A percentile compares a stretch with the other conserved stretches of the same genome.
Evolutionary conservation across 53 echinoderm and acorn worm genomes (phyloP).

Genomic region (Luidia sarsii): DNA sequence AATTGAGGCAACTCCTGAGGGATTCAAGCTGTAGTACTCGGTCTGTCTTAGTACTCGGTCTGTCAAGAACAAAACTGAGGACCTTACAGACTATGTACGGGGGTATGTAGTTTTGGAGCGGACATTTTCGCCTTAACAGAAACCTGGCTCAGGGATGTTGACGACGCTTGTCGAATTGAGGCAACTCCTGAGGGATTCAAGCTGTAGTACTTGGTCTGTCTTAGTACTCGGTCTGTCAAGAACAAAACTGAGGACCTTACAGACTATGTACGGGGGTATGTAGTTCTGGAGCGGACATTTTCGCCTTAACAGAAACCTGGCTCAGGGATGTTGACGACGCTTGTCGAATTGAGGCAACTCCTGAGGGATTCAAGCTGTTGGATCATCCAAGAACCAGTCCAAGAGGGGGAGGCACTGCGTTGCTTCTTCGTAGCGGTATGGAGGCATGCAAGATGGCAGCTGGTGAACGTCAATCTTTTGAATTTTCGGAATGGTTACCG

Average conservation of each 20-base stretch:
- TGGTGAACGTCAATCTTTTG: slow-evolving; percentile 3
- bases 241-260: too few relatives aligned
- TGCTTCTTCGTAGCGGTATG: not conserved
- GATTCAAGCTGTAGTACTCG: not conserved
- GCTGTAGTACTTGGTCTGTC: too few relatives aligned
- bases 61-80: too few relatives aligned
- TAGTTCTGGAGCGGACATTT: not conserved
- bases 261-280: too few relatives aligned
- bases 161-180: not conserved
- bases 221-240: too few relatives aligned
- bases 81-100: too few relatives aligned
- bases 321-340: not conserved
- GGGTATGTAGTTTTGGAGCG: not conserved
- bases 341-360: not conserved
- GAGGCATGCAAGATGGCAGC: not conserved
- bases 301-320: not conserved
- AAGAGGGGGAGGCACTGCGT: slow-evolving; percentile 16
- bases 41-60: too few relatives aligned
- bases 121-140: not conserved
- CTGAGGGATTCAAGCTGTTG: not conserved
- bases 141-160: not conserved
- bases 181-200: not conserved
- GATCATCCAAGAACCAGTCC: not conserved
- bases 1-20: not conserved
- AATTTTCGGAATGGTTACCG: not conserved